Percentiles rank a stretch among this genome's conserved stretches.
Conservation (phyloP, 2,113 vertebrate genomes). For the Malurus elegans region DNA sequence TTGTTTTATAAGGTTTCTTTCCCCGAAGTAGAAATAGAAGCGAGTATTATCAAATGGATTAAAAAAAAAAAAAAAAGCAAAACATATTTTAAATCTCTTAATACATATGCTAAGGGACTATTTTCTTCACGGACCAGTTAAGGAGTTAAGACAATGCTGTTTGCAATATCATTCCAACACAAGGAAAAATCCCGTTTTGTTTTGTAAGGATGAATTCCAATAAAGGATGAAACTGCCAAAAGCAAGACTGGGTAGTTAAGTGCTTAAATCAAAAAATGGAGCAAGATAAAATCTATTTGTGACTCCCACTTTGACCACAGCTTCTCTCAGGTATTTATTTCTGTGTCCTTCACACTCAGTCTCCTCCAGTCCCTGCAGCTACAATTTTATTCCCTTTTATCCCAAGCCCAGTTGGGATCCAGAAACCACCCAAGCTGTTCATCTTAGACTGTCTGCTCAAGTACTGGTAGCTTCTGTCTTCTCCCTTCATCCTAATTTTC, state of each 20-base stretch:
- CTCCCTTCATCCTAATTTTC: background rate
- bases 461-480: background rate
- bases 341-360: background rate
- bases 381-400: background rate
- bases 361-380: background rate
- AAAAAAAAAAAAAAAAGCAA: background rate
- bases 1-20: background rate
- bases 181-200: background rate
- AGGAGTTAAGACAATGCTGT: background rate
- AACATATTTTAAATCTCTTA: background rate
- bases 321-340: background rate
- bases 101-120: background rate
- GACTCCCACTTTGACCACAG: background rate
- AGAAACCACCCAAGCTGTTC: background rate
- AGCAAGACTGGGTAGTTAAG: background rate
- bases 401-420: background rate
- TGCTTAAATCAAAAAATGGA: background rate
- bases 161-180: background rate
- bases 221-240: background rate
- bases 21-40: background rate
- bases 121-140: background rate
- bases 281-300: background rate
- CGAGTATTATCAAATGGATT: background rate
- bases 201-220: background rate
- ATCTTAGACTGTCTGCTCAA: background rate